Percentiles rank a stretch among this genome's conserved stretches.
phyloP scores from a whole-genome alignment of 2,888 invertebrate species.

The Branchellion lobata region DNA sequence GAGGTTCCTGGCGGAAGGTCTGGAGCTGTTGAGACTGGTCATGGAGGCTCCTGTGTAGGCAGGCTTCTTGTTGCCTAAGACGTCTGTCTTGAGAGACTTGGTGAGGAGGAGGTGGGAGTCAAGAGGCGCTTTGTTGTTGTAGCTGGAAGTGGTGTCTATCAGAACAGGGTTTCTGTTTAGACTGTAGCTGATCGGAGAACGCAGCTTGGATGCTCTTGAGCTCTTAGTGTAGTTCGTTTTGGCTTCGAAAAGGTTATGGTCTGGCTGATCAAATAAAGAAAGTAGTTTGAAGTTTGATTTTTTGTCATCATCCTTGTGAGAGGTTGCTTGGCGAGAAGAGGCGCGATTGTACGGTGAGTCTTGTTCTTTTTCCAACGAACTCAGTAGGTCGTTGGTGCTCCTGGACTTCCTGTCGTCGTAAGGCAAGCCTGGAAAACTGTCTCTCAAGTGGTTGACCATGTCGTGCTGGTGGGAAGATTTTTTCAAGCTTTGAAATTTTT shows the following conservation, averaged over 20 bases:
- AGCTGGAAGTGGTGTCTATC: neutral
- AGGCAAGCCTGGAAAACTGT: neutral
- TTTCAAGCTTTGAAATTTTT: too few relatives aligned
- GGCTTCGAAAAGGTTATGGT: neutral
- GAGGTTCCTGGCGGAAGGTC: too few relatives aligned
- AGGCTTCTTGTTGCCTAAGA: neutral
- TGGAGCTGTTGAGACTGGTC: neutral
- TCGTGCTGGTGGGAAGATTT: neutral
- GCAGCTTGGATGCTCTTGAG: neutral
- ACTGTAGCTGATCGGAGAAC: neutral
- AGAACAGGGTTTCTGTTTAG: neutral
- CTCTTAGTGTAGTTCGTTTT: too few relatives aligned
- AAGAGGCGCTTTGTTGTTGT: neutral
- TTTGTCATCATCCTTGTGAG: neutral
- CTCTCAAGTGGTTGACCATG: constrained; percentile 22
- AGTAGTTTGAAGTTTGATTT: neutral
- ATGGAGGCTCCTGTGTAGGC: neutral
- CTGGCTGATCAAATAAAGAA: neutral
- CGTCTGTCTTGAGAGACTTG: neutral
- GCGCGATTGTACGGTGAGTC: neutral
- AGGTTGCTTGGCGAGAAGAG: neutral
- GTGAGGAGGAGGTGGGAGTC: constrained; percentile 11
- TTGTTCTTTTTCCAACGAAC: neutral
- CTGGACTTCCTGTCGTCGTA: neutral
- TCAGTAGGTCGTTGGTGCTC: neutral